These are phyloP conservation scores for Bombyx mandarina DNA, from an alignment of 1,140 invertebrate species.

Conservation along the genomic window DNA sequence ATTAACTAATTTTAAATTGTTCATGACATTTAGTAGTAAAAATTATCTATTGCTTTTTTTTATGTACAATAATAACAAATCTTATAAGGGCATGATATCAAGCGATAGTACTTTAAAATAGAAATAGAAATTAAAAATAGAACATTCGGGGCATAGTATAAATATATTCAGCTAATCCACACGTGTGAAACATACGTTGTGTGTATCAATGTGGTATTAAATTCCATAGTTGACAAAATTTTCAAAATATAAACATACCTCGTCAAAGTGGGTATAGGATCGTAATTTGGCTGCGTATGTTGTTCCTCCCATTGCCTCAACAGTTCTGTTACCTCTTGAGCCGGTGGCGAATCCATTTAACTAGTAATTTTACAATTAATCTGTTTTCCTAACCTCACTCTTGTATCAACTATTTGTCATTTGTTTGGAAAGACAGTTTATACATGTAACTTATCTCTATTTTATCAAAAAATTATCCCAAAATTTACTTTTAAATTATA, in stretches of 20 bases:
- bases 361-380: constrained; percentile 16
- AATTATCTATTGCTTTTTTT: too few relatives aligned
- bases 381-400: constrained; percentile 38
- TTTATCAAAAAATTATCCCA: too few relatives aligned
- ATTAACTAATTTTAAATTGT: too few relatives aligned
- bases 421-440: too few relatives aligned
- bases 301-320: constrained; percentile 83
- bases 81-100: too few relatives aligned
- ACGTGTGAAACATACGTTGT: background rate
- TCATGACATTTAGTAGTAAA: too few relatives aligned
- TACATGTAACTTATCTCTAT: too few relatives aligned
- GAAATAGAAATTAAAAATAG: background rate
- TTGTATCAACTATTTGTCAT: constrained; percentile 1
- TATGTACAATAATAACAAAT: too few relatives aligned
- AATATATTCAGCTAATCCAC: background rate
- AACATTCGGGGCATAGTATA: background rate
- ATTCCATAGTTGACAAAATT: constrained; percentile 1
- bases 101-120: too few relatives aligned
- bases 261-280: constrained; percentile 77
- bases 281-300: constrained; percentile 74
- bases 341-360: constrained; percentile 58
- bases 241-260: constrained; percentile 48
- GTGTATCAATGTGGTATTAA: background rate
- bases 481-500: too few relatives aligned
- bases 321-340: constrained; percentile 76